Conservation (phyloP, 2,797 vertebrate genomes). For the Orientallactaga sibirica region DNA sequence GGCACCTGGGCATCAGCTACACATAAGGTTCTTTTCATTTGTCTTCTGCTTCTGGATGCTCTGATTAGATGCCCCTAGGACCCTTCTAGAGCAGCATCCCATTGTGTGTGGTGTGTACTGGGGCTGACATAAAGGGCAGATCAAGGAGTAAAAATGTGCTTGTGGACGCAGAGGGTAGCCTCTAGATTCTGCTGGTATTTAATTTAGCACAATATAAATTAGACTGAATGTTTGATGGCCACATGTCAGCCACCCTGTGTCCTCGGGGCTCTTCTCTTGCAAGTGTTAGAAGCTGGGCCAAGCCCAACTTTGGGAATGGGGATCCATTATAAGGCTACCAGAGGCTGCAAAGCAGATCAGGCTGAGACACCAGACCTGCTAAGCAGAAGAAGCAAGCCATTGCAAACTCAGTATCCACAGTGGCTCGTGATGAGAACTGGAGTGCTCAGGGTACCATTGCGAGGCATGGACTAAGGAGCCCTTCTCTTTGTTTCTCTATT, state of each 20-base stretch:
- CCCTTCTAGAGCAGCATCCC: slow-evolving; percentile 1
- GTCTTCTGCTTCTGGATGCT: slow-evolving; percentile 69
- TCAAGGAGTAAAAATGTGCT: background rate
- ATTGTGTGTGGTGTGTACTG: background rate
- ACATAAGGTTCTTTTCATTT: slow-evolving; percentile 58
- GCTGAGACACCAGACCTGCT: background rate
- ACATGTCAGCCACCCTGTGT: background rate
- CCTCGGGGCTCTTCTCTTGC: background rate
- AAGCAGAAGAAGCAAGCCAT: background rate
- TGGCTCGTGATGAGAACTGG: background rate
- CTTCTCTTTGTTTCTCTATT: background rate
- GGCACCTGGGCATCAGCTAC: slow-evolving; percentile 54
- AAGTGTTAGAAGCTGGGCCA: background rate
- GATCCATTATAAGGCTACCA: background rate
- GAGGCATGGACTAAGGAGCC: background rate
- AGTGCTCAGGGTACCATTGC: background rate
- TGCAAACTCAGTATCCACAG: background rate
- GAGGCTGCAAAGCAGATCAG: background rate
- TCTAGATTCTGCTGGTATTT: background rate
- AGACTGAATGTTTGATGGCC: background rate
- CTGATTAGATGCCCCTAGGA: slow-evolving; percentile 60
- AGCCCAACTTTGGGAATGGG: background rate
- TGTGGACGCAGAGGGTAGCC: slow-evolving; percentile 28
- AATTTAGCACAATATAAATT: slow-evolving; percentile 25
- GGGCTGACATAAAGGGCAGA: slow-evolving; percentile 25